A percentile compares a stretch with the other conserved stretches of the same genome.
Conservation (phyloP, 2,888 invertebrate species). For the Philereme vetulata region DNA sequence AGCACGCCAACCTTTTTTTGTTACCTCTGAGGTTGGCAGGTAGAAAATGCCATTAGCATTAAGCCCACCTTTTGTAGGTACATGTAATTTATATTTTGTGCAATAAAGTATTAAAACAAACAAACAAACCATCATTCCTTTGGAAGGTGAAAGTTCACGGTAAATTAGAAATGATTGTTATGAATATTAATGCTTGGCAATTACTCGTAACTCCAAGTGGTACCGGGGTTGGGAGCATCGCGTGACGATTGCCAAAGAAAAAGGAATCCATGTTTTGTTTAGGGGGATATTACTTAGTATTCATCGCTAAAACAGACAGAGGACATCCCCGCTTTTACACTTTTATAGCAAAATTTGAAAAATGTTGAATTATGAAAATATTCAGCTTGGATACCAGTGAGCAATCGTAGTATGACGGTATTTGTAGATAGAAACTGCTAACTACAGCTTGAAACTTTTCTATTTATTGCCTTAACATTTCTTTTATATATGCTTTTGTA, state of each 20-base stretch:
- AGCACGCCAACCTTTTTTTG: too few species aligned
- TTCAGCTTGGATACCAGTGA: too few species aligned
- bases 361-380: neutral
- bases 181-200: conserved; percentile 70
- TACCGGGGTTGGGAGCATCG: conserved; percentile 61
- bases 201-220: conserved; percentile 66
- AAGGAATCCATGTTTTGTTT: conserved; percentile 59
- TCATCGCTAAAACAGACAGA: conserved; percentile 45
- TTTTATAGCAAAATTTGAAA: conserved; percentile 24
- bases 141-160: conserved; percentile 73
- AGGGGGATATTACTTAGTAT: conserved; percentile 50
- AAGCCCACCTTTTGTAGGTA: too few species aligned
- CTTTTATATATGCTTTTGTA: too few species aligned
- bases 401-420: too few species aligned
- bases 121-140: conserved; percentile 20
- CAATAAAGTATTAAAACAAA: neutral
- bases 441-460: too few species aligned
- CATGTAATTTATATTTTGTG: too few species aligned
- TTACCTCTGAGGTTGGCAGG: too few species aligned
- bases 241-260: conserved; percentile 64
- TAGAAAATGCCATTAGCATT: too few species aligned
- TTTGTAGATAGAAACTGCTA: too few species aligned
- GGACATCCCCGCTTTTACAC: conserved; percentile 40
- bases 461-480: too few species aligned
- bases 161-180: conserved; percentile 64